These are phyloP conservation scores for Poecile atricapillus DNA, from an alignment of 2,113 vertebrate species.

Conservation along the genomic window DNA sequence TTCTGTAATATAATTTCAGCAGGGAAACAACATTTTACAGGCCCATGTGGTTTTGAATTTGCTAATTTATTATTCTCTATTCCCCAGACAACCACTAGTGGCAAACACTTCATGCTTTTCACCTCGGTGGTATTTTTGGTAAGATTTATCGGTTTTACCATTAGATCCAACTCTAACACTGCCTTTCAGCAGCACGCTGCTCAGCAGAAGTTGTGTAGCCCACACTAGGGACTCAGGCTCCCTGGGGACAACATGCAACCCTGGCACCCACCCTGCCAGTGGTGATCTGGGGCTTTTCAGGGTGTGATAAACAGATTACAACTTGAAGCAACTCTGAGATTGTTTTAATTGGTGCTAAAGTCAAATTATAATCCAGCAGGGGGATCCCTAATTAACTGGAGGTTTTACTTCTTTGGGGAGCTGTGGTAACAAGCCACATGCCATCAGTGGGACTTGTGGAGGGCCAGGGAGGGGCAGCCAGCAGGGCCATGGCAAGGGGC, in stretches of 20 bases:
- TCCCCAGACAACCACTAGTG: not conserved
- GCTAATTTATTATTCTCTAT: not conserved
- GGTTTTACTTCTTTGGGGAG: not conserved
- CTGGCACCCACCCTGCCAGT: not conserved
- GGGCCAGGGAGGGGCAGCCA: not conserved
- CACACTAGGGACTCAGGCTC: not conserved
- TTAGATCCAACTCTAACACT: not conserved
- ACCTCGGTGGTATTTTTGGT: not conserved
- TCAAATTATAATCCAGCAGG: not conserved
- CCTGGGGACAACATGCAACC: fast-evolving
- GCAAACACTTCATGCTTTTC: constrained; percentile 8
- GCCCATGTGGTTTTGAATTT: constrained; percentile 17
- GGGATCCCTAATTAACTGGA: not conserved
- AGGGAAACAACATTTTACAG: not conserved
- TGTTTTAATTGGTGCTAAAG: not conserved
- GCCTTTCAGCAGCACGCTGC: not conserved
- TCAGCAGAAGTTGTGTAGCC: not conserved
- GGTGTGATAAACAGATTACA: not conserved
- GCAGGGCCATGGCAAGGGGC: fast-evolving
- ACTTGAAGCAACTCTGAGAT: not conserved
- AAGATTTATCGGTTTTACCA: constrained; percentile 1
- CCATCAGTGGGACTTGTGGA: too few relatives aligned
- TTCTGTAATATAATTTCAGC: not conserved
- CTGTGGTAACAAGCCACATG: not conserved
- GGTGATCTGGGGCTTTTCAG: fast-evolving